These are phyloP conservation scores for Dendroctonus ponderosae DNA, from an alignment of 1,140 invertebrate species.

Conservation along the genomic window DNA sequence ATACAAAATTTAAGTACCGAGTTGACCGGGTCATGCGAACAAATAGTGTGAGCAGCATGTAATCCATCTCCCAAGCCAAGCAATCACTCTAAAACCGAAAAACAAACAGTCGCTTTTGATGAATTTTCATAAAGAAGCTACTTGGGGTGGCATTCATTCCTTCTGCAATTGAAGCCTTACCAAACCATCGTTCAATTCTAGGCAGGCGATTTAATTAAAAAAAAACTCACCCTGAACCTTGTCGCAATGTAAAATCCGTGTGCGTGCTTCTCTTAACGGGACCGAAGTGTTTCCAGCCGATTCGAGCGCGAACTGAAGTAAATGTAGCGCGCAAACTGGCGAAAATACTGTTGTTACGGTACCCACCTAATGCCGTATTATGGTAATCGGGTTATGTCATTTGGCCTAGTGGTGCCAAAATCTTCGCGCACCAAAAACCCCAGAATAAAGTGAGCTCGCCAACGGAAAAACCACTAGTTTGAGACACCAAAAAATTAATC, in stretches of 20 bases:
- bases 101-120: too few species aligned
- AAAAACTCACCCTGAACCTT: neutral
- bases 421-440: neutral
- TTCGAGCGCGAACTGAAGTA: slow-evolving; percentile 12
- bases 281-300: neutral
- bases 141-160: neutral
- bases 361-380: slow-evolving; percentile 30
- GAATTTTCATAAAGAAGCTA: too few species aligned
- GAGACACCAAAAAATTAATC: too few species aligned
- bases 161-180: too few species aligned
- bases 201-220: neutral
- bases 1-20: too few species aligned
- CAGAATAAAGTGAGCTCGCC: neutral
- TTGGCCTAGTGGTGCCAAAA: neutral
- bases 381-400: slow-evolving; percentile 21
- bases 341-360: slow-evolving; percentile 32
- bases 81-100: too few species aligned
- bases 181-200: neutral
- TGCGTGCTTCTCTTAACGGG: slow-evolving; percentile 1
- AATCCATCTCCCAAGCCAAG: too few species aligned
- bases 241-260: neutral
- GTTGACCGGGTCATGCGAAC: too few species aligned
- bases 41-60: too few species aligned
- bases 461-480: too few species aligned
- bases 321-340: neutral